Conservation (phyloP, 2,888 invertebrate genomes). For the Formica aserva region DNA sequence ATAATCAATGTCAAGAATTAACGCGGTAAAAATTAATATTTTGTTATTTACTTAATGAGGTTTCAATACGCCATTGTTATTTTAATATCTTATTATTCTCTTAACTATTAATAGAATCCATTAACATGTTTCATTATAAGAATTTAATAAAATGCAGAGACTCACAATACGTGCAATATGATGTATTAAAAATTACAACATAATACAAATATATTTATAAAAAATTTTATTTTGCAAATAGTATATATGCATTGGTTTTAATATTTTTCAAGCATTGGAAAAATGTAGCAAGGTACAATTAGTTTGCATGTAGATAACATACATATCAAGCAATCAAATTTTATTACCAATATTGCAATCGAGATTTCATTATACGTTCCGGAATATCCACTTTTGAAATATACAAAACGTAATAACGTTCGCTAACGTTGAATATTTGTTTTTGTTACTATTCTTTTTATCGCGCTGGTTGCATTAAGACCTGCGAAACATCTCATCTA, state of each 20-base stretch:
- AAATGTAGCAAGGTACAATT: constrained; percentile 26
- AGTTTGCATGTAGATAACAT: constrained; percentile 11
- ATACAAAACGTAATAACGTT: constrained; percentile 31
- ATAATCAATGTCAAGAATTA: constrained; percentile 26
- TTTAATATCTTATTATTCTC: not conserved
- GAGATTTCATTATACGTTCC: constrained; percentile 21
- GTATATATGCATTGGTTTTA: not conserved
- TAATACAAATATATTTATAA: not conserved
- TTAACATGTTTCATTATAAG: not conserved
- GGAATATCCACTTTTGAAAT: constrained; percentile 19
- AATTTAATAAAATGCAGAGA: not conserved
- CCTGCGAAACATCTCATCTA: constrained; percentile 54
- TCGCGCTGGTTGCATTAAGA: constrained; percentile 45
- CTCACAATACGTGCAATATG: not conserved
- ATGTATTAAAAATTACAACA: not conserved
- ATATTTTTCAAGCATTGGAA: constrained; percentile 33
- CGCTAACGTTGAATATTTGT: constrained; percentile 5
- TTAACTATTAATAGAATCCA: not conserved
- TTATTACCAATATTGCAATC: constrained; percentile 27
- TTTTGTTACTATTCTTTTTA: constrained; percentile 43
- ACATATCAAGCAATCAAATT: constrained; percentile 28
- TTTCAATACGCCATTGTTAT: not conserved
- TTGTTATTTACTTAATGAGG: not conserved
- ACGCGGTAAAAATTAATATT: not conserved
- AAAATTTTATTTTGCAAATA: constrained; percentile 9